These are phyloP conservation scores for Python bivittatus DNA, from an alignment of 2,113 vertebrate genomes.

Conservation along the genomic window DNA sequence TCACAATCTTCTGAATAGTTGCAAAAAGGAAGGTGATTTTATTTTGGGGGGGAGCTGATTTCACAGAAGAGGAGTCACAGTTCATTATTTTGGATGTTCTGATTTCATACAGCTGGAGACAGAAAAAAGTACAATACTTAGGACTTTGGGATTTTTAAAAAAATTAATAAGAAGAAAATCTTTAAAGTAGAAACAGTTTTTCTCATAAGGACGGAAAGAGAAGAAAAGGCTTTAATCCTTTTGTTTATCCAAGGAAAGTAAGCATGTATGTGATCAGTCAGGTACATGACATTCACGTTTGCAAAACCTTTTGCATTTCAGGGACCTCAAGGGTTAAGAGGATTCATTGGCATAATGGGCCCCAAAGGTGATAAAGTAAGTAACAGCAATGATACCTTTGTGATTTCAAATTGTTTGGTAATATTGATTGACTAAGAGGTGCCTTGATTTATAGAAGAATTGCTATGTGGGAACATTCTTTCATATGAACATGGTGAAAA, in stretches of 20 bases:
- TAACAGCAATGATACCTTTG: slow-evolving; percentile 15
- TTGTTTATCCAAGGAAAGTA: not conserved
- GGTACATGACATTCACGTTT: slow-evolving; percentile 11
- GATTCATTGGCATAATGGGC: slow-evolving; percentile 87
- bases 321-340: slow-evolving; percentile 89
- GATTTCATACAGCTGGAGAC: not conserved
- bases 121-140: not conserved
- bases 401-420: not conserved
- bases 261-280: slow-evolving; percentile 25
- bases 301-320: slow-evolving; percentile 61
- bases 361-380: slow-evolving; percentile 89
- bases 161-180: not conserved
- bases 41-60: not conserved
- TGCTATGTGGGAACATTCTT: not conserved
- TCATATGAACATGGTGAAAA: not conserved
- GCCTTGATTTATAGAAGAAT: not conserved
- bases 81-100: not conserved
- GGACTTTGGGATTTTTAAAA: not conserved
- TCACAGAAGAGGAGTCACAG: not conserved
- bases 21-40: not conserved
- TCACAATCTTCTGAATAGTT: not conserved
- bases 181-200: not conserved
- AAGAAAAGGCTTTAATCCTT: not conserved
- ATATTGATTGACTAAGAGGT: not conserved
- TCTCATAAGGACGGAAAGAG: slow-evolving; percentile 10